phyloP scores from a whole-genome alignment of 2,888 invertebrate genomes.

The Cinara cedri region DNA sequence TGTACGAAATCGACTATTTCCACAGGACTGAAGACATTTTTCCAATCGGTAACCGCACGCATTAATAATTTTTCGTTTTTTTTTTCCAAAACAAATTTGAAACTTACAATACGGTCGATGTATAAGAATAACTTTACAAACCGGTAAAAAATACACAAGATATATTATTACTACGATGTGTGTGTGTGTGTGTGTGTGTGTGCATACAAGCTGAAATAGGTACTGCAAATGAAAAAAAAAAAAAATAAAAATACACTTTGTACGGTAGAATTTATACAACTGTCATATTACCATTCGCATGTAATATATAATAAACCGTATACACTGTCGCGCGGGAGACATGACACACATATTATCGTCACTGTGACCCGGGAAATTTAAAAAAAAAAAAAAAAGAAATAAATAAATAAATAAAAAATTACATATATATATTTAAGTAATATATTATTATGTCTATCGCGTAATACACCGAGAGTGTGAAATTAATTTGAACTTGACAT shows the following conservation, averaged over 20 bases:
- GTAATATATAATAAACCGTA: constrained; percentile 1
- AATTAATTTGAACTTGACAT: constrained; percentile 31
- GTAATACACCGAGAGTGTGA: not conserved
- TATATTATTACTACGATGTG: no score
- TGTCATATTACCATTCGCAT: constrained; percentile 6
- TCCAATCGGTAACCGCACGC: no score
- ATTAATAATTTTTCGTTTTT: no score
- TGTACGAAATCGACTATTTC: no score
- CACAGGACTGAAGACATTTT: no score
- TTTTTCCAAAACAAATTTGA: no score
- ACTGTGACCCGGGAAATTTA: constrained; percentile 30
- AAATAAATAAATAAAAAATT: not conserved
- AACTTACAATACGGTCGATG: no score
- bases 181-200: no score
- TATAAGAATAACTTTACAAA: not conserved
- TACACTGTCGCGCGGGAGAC: not conserved
- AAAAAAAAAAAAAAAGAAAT: not conserved
- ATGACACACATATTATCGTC: not conserved
- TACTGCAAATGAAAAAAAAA: not conserved
- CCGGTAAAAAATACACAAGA: no score
- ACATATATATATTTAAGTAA: no score
- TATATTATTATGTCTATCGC: not conserved
- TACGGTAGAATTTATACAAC: not conserved
- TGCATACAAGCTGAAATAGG: not conserved
- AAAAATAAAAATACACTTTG: not conserved